Evolutionary conservation across 2,113 vertebrate species (phyloP).

Genomic region (Xiphophorus couchianus): DNA sequence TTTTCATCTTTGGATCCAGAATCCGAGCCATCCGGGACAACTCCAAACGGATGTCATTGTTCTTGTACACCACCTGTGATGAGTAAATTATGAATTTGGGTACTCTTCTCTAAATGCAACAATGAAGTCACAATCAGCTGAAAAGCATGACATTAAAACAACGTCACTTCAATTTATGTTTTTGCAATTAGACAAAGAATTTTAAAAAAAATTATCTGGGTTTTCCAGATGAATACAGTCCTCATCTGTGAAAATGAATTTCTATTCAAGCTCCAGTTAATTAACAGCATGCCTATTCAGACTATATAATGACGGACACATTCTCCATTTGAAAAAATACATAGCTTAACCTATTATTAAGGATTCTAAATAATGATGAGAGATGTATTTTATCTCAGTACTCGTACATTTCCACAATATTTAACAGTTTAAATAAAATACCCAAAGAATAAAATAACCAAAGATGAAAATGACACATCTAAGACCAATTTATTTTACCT

Average conservation of each 20-base stretch:
- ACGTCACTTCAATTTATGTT: neutral
- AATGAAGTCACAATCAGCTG: neutral
- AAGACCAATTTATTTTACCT: neutral
- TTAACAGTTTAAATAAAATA: neutral
- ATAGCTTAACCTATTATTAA: neutral
- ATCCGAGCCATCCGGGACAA: constrained; percentile 95
- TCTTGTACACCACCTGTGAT: constrained; percentile 96
- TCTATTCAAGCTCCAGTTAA: constrained; percentile 2
- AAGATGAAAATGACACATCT: neutral
- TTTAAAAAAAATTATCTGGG: neutral
- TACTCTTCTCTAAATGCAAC: neutral
- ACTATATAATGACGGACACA: neutral
- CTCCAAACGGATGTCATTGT: constrained; percentile 98
- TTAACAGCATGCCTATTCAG: constrained; percentile 9
- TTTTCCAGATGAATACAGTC: neutral
- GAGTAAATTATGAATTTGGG: neutral
- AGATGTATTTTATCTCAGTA: neutral
- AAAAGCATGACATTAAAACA: neutral
- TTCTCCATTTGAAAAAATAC: neutral
- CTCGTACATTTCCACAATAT: neutral
- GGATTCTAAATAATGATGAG: neutral
- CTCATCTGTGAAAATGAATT: neutral
- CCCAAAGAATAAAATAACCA: neutral
- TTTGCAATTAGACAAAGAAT: constrained; percentile 11
- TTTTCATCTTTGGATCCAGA: constrained; percentile 99